phyloP scores from a whole-genome alignment of 2,113 vertebrate species.

The human (Homo sapiens) region DNA sequence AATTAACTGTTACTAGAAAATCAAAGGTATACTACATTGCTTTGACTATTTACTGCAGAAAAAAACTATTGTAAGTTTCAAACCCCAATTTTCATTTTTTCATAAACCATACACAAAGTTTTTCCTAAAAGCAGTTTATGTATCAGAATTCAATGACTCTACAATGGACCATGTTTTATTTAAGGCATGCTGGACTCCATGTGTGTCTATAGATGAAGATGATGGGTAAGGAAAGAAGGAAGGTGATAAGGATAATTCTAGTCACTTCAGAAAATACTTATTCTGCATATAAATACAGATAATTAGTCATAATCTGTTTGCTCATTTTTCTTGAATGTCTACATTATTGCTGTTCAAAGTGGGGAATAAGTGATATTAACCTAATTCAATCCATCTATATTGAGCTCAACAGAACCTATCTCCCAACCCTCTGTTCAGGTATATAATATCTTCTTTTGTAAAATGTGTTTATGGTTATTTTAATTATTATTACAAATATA shows the following conservation, averaged over 20 bases:
- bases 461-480: neutral
- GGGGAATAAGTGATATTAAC: neutral
- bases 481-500: neutral
- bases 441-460: neutral
- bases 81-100: neutral
- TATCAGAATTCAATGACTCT: neutral
- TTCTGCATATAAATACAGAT: neutral
- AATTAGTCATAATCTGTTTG: neutral
- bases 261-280: neutral
- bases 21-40: neutral
- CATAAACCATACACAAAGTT: no score
- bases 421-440: neutral
- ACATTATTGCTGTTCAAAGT: neutral
- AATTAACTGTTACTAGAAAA: neutral
- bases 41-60: neutral
- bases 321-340: neutral
- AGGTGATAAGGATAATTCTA: neutral
- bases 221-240: neutral
- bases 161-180: neutral
- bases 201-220: neutral
- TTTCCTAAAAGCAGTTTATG: neutral
- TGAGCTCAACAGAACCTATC: neutral
- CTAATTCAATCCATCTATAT: neutral
- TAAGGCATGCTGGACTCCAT: neutral
- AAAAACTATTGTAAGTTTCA: neutral